A percentile compares a stretch with the other conserved stretches of the same genome.
Conservation (phyloP, 2,797 vertebrate species). For the Carcharodon carcharias region DNA sequence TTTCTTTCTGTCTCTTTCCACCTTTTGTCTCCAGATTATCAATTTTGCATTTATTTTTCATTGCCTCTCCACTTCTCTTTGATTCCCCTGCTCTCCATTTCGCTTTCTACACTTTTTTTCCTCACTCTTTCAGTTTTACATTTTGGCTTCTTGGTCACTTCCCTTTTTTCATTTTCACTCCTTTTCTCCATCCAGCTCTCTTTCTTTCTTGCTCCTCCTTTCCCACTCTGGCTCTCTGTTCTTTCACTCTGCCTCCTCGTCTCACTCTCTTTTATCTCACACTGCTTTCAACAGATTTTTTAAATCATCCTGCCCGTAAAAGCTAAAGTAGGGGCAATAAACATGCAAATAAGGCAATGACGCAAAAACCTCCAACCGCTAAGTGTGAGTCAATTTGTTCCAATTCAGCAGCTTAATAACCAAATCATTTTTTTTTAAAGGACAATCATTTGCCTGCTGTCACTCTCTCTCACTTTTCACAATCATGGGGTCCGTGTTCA, state of each 20-base stretch:
- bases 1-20: background rate
- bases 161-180: background rate
- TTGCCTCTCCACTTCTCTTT: background rate
- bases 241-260: background rate
- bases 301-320: background rate
- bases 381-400: constrained; percentile 11
- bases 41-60: background rate
- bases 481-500: background rate
- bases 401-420: constrained; percentile 14
- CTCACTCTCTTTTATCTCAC: background rate
- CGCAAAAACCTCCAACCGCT: background rate
- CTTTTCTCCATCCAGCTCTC: background rate
- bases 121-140: background rate
- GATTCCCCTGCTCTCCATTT: background rate
- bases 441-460: background rate
- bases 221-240: background rate
- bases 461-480: background rate
- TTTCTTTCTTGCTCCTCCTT: background rate
- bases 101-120: background rate
- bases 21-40: background rate
- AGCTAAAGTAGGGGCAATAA: background rate
- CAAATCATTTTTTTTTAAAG: constrained; percentile 21
- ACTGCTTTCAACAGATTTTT: background rate
- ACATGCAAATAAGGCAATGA: constrained; percentile 8
- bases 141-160: background rate